Base-by-base conservation (phyloP, 2,113 vertebrate genomes). In the Callionymus lyra region DNA sequence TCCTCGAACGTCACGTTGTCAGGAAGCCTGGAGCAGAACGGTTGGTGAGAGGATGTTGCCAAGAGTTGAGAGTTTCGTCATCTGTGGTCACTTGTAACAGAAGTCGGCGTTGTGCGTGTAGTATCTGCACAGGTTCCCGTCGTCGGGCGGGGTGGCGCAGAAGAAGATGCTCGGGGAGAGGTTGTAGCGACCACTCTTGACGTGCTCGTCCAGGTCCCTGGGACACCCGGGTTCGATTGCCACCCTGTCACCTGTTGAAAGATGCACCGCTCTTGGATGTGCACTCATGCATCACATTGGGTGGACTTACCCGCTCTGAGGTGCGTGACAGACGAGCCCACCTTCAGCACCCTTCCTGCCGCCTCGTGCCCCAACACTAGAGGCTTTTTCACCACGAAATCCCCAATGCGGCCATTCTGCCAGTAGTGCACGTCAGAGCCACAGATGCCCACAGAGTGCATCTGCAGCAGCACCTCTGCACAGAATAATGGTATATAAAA, bases 401-500 rank as follows among this genome's bases (percentile, higher is more conserved):
- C 82, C 4, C 89, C 94, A 0, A 97, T 92, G 0, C 80, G 85
- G 2, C 95, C 94, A 0, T 91, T 62, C 64, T 92, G 86, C 95
- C 94, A 99, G 63, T 89, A 98, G 72, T 99, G 95, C 41, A 99
- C 90, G 0, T 99, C 95, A 0, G 95, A 97, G 1, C 94, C 93
- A 0, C 95, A 98, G 67, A 99, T 99, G 14, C 95, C 95, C 1
- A 99, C 92, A 0, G 94, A 96, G 70, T 98, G 93, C 90, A 99
- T 97, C 79, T 77, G 85, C 19, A 98, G 74, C 13, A 97, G 80
- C 6, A 94, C 94, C 31, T 99, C 94, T 99, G 68, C 6, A 34
- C 21, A 27, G 8, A n/a, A n/a, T n/a, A n/a, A n/a, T n/a, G n/a
- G n/a, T n/a, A n/a, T n/a, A n/a, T n/a, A n/a, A n/a, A n/a, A n/a